phyloP scores from a whole-genome alignment of 2,888 invertebrate species.

The Phoronis australis region DNA sequence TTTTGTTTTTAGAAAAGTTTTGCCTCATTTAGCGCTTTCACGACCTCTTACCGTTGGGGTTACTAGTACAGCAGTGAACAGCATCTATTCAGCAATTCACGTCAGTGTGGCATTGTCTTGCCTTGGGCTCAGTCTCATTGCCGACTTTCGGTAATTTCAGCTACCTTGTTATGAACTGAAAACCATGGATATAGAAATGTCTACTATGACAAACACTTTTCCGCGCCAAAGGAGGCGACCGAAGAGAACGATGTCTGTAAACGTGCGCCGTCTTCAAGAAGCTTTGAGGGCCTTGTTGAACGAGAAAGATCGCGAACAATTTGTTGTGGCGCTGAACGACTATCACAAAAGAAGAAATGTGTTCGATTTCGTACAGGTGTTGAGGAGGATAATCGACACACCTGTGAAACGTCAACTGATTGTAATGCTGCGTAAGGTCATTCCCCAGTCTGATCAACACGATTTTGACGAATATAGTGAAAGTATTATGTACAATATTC shows the following conservation, averaged over 20 bases:
- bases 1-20: too few relatives aligned
- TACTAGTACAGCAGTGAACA: too few relatives aligned
- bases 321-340: conserved; percentile 32
- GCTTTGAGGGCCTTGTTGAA: conserved; percentile 33
- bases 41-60: too few relatives aligned
- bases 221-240: too few relatives aligned
- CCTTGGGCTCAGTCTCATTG: too few relatives aligned
- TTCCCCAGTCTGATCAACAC: conserved; percentile 29
- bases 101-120: too few relatives aligned
- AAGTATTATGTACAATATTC: conserved; percentile 15
- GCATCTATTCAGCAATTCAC: too few relatives aligned
- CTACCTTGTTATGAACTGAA: too few relatives aligned
- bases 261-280: conserved; percentile 35
- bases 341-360: conserved; percentile 34
- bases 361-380: conserved; percentile 27
- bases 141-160: too few relatives aligned
- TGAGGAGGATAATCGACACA: conserved; percentile 36
- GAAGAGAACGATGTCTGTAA: conserved; percentile 20
- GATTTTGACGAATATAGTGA: conserved; percentile 30
- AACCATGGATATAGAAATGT: too few relatives aligned
- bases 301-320: conserved; percentile 27
- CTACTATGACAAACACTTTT: too few relatives aligned
- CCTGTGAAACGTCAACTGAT: conserved; percentile 33
- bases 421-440: conserved; percentile 30
- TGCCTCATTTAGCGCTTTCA: too few relatives aligned